Evolutionary conservation across 1,140 invertebrate species (phyloP), one percentile per base, ranked within the genome.

Genomic region (Ganaspis sp.): DNA sequence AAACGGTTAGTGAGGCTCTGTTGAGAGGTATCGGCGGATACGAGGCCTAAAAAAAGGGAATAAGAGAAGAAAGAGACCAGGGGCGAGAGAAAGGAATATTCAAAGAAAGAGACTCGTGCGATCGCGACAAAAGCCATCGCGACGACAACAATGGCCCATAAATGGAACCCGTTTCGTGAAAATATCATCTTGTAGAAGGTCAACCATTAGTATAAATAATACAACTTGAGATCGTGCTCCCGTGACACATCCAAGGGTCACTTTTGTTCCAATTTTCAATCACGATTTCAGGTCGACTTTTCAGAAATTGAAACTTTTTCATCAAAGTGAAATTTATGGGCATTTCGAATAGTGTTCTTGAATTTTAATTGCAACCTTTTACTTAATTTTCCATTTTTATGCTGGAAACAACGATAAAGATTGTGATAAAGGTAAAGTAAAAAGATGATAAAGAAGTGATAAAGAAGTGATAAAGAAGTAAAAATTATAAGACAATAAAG

Each of bases 141-240:
- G 23, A 29, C 29, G 71, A 77, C 58, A 64, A 75, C 70, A 77
- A 76, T 81, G 71, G 71, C 78, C 71, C 78, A 85, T 83, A 83
- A 85, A 85, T 69, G 75, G 77, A 69, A 73, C 49, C 23, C 4
- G 21, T 34, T 17, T 37, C 53, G 72, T 73, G 38, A 72, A 72
- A 78, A 74, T 72, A 78, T 78, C 45, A 77, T 74, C 76, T 74
- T 70, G 29, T 69, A n/a, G 38, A 71, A 71, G 70, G 70, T 71
- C 38, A 34, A 29, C 40, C 21, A 70, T 77, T 77, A 70, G 76
- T 42, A 74, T 71, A 69, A 53, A 53, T 69, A 74, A 74, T n/a
- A 69, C 21, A 26, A 64, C 23, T 1, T 26, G 58, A 64, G 2
- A 23, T 8, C 5, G 11, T 64, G 17, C 21, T 64, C 23, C 11